Percentiles rank a stretch among this genome's conserved stretches.
phyloP scores from a whole-genome alignment of 2,113 vertebrate species.

The Phalacrocorax carbo region DNA sequence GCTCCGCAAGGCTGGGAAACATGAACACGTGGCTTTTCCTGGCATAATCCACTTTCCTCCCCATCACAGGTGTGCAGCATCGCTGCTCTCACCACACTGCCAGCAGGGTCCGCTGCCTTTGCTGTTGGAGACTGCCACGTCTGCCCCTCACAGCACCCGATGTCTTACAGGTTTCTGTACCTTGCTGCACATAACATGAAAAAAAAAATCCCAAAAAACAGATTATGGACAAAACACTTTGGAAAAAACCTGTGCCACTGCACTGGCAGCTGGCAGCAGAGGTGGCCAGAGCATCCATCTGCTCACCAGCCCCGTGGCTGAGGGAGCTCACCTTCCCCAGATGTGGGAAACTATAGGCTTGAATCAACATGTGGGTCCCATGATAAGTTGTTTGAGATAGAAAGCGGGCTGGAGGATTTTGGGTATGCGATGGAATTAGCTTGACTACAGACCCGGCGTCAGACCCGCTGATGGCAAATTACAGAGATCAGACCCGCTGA shows the following conservation, averaged over 20 bases:
- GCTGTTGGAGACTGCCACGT: rapidly evolving
- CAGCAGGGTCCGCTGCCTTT: no score
- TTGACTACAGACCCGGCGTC: no score
- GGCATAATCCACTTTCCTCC: no score
- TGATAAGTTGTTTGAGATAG: no score
- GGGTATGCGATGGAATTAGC: no score
- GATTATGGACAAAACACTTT: neutral
- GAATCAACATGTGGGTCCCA: no score
- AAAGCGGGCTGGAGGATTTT: no score
- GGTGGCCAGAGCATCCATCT: rapidly evolving
- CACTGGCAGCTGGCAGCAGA: neutral
- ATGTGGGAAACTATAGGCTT: no score
- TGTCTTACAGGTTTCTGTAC: neutral
- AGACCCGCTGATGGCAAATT: no score
- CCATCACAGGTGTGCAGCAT: neutral
- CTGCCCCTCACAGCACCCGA: rapidly evolving
- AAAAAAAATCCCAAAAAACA: no score
- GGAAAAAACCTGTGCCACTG: neutral
- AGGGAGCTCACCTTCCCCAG: neutral
- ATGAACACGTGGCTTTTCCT: rapidly evolving
- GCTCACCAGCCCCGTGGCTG: no score
- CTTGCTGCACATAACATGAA: neutral
- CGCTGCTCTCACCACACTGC: rapidly evolving
- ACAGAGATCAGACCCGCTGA: no score
- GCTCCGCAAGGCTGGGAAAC: neutral